A percentile compares a stretch with the other conserved stretches of the same genome.
phyloP scores from a whole-genome alignment of 2,797 vertebrate species.

The Taeniopygia guttata region DNA sequence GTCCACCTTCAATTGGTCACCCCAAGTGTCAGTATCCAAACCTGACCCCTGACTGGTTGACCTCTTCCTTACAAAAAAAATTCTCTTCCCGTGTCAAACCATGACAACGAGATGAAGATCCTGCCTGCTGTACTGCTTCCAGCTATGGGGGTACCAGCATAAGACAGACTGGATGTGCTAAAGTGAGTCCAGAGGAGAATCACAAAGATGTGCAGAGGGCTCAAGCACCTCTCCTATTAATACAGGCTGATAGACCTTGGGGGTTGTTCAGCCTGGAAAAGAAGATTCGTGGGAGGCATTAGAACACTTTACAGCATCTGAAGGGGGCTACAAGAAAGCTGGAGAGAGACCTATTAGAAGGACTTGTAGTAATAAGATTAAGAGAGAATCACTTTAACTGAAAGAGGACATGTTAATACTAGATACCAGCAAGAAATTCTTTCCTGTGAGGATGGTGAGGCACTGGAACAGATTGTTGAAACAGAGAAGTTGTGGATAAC shows the following conservation, averaged over 20 bases:
- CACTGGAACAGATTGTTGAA: neutral
- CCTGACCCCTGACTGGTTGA: no score
- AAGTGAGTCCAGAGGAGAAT: neutral
- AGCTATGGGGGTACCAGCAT: accelerated
- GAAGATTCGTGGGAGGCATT: neutral
- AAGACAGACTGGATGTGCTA: neutral
- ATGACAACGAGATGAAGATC: neutral
- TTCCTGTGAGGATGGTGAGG: neutral
- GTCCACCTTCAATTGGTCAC: no score
- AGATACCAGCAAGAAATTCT: neutral
- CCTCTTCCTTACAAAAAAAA: no score
- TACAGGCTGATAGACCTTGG: neutral
- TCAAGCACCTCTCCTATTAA: neutral
- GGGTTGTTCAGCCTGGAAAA: neutral
- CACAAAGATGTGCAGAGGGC: neutral
- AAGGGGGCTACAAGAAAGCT: neutral
- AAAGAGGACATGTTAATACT: neutral
- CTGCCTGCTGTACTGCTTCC: neutral
- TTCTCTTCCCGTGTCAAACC: no score
- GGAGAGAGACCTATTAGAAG: neutral
- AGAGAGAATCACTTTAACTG: neutral
- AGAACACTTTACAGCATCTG: neutral
- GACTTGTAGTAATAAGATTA: neutral
- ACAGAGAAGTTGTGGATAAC: neutral
- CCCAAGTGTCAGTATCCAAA: no score